A percentile compares a stretch with the other conserved stretches of the same genome.
Evolutionary conservation across 2,113 vertebrate species (phyloP).

Genomic region (Hypanus sabinus): DNA sequence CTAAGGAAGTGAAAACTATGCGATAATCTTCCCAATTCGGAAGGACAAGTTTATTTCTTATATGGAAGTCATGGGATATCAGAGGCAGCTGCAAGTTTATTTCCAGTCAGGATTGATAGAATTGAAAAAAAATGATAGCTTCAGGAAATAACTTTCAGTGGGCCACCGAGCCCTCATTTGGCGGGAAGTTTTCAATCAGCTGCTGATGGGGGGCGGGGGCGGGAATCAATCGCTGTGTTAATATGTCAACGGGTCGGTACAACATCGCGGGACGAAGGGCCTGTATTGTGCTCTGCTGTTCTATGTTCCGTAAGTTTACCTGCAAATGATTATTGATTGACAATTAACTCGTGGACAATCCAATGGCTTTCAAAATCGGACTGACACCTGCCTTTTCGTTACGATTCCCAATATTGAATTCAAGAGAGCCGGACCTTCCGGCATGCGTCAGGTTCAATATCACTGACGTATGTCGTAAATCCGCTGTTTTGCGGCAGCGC

Average conservation of each 20-base stretch:
- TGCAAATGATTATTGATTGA: not conserved
- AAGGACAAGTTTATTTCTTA: no score
- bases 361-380: no score
- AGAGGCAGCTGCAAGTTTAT: not conserved
- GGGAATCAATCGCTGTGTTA: no score
- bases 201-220: not conserved
- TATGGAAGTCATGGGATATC: not conserved
- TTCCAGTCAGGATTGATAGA: not conserved
- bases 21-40: not conserved
- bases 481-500: no score
- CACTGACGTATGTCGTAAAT: no score
- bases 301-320: no score
- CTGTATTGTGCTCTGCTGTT: no score
- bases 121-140: not conserved
- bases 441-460: no score
- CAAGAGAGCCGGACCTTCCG: not conserved
- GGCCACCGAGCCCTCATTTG: not conserved
- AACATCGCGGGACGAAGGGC: no score
- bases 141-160: not conserved
- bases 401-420: not conserved
- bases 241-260: no score
- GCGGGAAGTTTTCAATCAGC: not conserved
- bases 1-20: no score
- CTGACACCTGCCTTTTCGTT: no score
- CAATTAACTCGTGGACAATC: not conserved